Evolutionary conservation across 2,113 vertebrate species (phyloP), one percentile per base, ranked within the genome.

Genomic region (Perognathus longimembris): DNA sequence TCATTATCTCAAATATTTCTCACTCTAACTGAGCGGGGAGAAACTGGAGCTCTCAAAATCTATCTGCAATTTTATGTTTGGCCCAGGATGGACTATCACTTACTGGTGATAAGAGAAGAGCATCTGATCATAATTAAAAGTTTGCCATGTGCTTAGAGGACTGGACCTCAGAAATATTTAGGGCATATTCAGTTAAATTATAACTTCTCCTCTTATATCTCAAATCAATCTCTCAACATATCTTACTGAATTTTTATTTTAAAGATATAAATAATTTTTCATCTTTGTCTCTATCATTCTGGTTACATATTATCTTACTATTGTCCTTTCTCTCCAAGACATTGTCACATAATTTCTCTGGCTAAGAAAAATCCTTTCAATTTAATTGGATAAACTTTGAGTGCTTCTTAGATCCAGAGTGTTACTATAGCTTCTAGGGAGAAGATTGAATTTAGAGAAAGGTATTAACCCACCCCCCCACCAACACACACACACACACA

Each of bases 291-390:
- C 22, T 89, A 18, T 36, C 15, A 76, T 84, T 22, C 40, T 67
- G 3, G 6, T 69, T 20, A 42, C 85, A 64, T 36, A 63, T 59
- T 89, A 61, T 78, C 91, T 91, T 40, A 89, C 36, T 75, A 81
- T 30, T 20, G 38, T 86, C 5, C n/a, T 81, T 18, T 83, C 7
- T 81, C 42, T 77, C 83, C 24, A 57, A 79, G 89, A 34, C 24
- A 66, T 38, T 85, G 30, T 71, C 73, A 28, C 36, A 50, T 77
- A 84, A 94, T 81, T 77, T 94, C 20, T 38, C 26, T 86, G 45
- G 38, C 15, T 74, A 80, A 89, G 81, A 8, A 94, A 95, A 92
- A 91, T 83, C 1, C 22, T 61, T 95, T 95, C 34, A 86, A 61
- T 77, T 92, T 77, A 89, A 87, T 70, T 89, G 81, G 63, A 73